These are phyloP conservation scores for Ceyx margarethae DNA, from an alignment of 2,113 vertebrate species.

Conservation along the genomic window DNA sequence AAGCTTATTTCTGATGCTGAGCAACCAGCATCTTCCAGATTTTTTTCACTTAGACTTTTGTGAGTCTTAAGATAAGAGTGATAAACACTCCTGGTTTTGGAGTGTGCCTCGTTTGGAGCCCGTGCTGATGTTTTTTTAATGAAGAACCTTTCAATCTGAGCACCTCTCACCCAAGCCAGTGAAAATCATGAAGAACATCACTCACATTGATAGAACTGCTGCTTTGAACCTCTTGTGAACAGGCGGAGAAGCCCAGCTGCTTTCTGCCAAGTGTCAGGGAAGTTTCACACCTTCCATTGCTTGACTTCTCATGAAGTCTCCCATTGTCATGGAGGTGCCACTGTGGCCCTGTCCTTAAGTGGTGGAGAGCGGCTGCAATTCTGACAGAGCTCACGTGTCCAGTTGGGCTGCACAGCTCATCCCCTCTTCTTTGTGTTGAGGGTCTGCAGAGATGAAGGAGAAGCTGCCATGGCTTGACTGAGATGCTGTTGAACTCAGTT, in stretches of 20 bases:
- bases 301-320: neutral
- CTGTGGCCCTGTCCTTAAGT: neutral
- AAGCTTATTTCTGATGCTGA: neutral
- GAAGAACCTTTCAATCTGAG: neutral
- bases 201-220: neutral
- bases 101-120: neutral
- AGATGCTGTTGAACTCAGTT: neutral
- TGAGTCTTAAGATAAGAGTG: neutral
- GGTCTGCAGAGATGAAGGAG: neutral
- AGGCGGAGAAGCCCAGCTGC: neutral
- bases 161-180: neutral
- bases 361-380: neutral
- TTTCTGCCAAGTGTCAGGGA: neutral
- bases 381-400: neutral
- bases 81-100: neutral
- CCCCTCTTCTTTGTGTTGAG: neutral
- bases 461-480: neutral
- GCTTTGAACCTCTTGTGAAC: neutral
- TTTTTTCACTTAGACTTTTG: neutral
- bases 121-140: neutral
- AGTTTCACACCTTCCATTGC: neutral
- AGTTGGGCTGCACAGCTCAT: neutral
- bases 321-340: neutral
- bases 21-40: neutral
- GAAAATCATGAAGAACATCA: neutral